Percentiles rank a stretch among this genome's conserved stretches.
Evolutionary conservation across 2,797 vertebrate species (phyloP).

Genomic region (Pipistrellus nathusii): DNA sequence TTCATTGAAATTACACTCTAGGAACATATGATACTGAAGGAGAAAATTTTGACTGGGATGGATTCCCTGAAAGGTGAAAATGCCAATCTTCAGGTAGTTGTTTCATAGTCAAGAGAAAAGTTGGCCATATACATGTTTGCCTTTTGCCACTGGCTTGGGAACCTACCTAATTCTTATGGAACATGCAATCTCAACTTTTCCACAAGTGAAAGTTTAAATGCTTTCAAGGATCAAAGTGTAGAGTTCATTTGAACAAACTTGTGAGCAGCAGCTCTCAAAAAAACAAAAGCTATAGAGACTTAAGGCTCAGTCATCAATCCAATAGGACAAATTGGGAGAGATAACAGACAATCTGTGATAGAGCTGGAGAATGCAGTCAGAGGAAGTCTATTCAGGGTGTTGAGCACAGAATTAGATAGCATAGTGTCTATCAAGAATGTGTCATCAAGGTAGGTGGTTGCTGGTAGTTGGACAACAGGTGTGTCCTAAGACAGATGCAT

Average conservation of each 20-base stretch:
- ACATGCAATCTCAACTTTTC: neutral
- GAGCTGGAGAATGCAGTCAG: neutral
- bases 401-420: neutral
- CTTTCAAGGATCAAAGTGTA: neutral
- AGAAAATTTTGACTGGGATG: neutral
- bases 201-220: neutral
- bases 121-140: conserved; percentile 12
- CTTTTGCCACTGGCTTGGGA: neutral
- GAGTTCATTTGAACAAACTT: neutral
- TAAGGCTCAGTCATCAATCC: too few species aligned
- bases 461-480: neutral
- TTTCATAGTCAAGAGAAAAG: neutral
- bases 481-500: neutral
- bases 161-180: neutral
- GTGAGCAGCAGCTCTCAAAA: neutral
- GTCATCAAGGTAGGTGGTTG: neutral
- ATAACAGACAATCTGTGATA: neutral
- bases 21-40: neutral
- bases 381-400: neutral
- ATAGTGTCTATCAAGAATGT: neutral
- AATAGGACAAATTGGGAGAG: neutral
- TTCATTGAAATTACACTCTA: neutral
- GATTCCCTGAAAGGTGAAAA: neutral
- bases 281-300: neutral
- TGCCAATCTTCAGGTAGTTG: neutral